A percentile compares a stretch with the other conserved stretches of the same genome.
Evolutionary conservation across 35 echinoderm and acorn worm species (phyloP).

Genomic region (Strongylocentrotus purpuratus): DNA sequence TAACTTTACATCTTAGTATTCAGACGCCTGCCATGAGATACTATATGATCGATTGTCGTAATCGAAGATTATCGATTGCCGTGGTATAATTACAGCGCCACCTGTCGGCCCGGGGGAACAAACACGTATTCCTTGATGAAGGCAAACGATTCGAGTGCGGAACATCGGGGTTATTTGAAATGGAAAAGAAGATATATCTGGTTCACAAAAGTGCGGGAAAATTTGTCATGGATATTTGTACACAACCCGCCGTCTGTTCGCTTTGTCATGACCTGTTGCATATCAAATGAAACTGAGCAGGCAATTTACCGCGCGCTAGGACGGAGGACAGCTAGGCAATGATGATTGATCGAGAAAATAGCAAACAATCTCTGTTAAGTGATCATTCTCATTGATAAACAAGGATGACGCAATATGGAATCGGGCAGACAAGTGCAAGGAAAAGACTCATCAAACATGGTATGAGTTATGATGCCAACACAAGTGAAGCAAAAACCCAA

Average conservation of each 20-base stretch:
- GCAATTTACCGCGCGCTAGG: not conserved
- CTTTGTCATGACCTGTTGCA: not conserved
- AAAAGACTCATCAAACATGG: not conserved
- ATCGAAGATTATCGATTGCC: slow-evolving; percentile 19
- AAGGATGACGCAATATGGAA: not conserved
- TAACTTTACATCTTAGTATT: not conserved
- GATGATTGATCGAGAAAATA: not conserved
- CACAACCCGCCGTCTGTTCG: not conserved
- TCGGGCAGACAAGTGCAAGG: not conserved
- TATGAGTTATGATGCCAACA: not conserved
- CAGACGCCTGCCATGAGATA: slow-evolving; percentile 7
- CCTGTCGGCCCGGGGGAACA: slow-evolving; percentile 30
- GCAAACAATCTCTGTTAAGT: not conserved
- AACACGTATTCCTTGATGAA: not conserved
- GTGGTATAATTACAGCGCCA: slow-evolving; percentile 41
- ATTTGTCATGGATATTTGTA: slow-evolving; percentile 5
- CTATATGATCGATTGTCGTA: slow-evolving; percentile 16
- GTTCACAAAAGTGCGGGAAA: slow-evolving; percentile 9
- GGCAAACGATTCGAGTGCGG: not conserved
- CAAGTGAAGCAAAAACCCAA: not conserved
- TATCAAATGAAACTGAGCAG: not conserved
- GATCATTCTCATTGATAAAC: slow-evolving; percentile 12
- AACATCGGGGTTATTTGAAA: slow-evolving; percentile 3
- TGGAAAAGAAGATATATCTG: not conserved
- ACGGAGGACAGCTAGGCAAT: not conserved